Evolutionary conservation across 1,140 invertebrate genomes (phyloP).

Genomic region (Dolichoris vasculosae): DNA sequence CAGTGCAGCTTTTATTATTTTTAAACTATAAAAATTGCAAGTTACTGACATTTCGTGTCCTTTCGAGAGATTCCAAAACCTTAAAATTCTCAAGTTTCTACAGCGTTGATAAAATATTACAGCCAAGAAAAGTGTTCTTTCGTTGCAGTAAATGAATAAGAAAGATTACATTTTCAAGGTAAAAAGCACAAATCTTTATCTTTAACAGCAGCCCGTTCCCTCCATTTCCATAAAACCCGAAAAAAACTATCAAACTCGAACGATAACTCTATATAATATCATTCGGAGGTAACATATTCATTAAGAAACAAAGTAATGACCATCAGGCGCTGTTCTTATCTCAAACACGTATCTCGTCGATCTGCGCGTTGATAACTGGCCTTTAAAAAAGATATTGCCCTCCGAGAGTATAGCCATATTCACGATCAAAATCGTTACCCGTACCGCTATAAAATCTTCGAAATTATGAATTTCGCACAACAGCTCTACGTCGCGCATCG

Average conservation of each 20-base stretch:
- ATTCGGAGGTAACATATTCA: slow-evolving; percentile 33
- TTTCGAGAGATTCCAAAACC: neutral
- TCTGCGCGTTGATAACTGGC: slow-evolving; percentile 22
- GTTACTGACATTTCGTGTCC: no score
- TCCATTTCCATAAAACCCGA: neutral
- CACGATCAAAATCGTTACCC: neutral
- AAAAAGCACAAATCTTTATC: neutral
- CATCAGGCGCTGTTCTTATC: slow-evolving; percentile 6
- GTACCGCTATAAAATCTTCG: slow-evolving; percentile 16
- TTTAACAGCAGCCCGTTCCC: neutral
- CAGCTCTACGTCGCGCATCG: neutral
- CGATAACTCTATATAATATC: slow-evolving; percentile 19
- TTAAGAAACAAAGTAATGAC: slow-evolving; percentile 47
- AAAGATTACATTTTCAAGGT: neutral
- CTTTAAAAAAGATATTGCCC: neutral
- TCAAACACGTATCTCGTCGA: slow-evolving; percentile 21
- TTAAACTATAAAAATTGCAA: neutral
- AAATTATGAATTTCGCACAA: slow-evolving; percentile 46
- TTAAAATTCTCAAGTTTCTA: neutral
- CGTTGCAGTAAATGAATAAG: neutral
- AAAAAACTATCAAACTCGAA: neutral
- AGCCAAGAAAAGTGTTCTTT: neutral
- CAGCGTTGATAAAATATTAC: neutral
- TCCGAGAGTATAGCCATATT: neutral
- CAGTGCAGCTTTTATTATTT: neutral